Evolutionary conservation across 2,797 vertebrate species (phyloP).

Genomic region (Scolopax bukidnonensis): DNA sequence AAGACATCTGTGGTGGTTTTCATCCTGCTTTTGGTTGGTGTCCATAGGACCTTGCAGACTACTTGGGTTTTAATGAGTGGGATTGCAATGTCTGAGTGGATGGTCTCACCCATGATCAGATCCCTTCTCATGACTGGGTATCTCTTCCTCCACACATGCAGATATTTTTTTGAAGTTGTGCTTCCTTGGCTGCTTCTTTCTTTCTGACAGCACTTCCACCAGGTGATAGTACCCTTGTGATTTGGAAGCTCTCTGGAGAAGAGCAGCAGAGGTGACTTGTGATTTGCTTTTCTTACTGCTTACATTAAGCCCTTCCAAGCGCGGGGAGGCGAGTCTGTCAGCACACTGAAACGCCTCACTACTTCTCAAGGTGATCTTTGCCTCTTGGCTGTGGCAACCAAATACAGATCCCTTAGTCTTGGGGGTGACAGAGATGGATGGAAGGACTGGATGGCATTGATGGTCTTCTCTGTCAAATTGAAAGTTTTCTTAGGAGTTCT

Average conservation of each 20-base stretch:
- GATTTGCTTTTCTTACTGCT: background rate
- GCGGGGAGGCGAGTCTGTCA: background rate
- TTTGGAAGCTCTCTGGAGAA: background rate
- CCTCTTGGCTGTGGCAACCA: background rate
- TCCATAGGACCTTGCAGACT: background rate
- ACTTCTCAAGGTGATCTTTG: background rate
- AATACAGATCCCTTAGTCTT: background rate
- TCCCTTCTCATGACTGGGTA: background rate
- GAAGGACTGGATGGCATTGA: background rate
- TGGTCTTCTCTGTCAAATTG: background rate
- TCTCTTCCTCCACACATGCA: background rate
- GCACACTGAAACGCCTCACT: background rate
- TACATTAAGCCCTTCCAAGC: background rate
- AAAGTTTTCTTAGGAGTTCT: background rate
- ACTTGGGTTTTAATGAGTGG: background rate
- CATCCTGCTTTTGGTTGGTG: background rate
- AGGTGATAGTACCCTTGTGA: background rate
- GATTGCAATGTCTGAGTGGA: background rate
- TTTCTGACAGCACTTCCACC: background rate
- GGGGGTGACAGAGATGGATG: background rate
- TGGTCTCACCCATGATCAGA: background rate
- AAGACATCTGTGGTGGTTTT: background rate
- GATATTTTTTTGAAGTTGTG: background rate
- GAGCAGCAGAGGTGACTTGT: background rate
- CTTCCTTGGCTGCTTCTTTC: background rate